Conservation (phyloP, 2,888 invertebrate genomes). For the Cecidostiba fungosa region DNA sequence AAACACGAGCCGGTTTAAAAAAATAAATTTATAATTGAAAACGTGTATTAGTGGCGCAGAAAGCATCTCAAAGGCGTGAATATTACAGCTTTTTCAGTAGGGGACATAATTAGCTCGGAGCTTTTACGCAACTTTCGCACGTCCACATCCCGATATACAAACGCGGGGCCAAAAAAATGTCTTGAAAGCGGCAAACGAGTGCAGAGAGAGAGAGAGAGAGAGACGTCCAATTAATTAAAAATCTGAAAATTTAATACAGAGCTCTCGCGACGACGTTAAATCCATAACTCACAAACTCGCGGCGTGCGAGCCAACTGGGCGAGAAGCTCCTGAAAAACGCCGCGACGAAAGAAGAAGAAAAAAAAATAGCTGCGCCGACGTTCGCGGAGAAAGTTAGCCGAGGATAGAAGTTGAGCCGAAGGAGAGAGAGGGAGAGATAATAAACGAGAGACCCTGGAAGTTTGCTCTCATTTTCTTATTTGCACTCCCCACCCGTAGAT, state of each 20-base stretch:
- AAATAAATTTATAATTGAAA: no score
- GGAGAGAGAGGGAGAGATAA: slow-evolving; percentile 58
- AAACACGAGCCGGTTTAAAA: neutral
- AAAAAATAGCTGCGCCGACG: neutral
- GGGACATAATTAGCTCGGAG: neutral
- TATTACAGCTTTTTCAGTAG: no score
- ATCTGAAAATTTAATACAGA: slow-evolving; percentile 56
- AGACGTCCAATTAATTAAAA: slow-evolving; percentile 57
- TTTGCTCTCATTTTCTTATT: slow-evolving; percentile 65
- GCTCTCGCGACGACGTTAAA: slow-evolving; percentile 27
- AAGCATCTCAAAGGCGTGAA: no score
- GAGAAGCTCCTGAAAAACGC: neutral
- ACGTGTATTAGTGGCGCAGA: no score
- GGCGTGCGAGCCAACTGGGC: slow-evolving; percentile 5
- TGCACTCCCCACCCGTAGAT: slow-evolving; percentile 40
- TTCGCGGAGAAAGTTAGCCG: neutral
- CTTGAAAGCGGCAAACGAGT: neutral
- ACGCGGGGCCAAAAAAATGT: neutral
- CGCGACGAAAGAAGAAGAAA: no score
- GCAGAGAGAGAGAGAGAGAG: neutral
- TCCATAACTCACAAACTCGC: slow-evolving; percentile 59
- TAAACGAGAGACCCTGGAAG: slow-evolving; percentile 43
- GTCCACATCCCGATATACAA: no score
- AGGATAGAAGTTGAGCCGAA: slow-evolving; percentile 51
- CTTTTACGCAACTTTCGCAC: neutral